Evolutionary conservation across 2,888 invertebrate species (phyloP).

Genomic region (Melinaea marsaeus): DNA sequence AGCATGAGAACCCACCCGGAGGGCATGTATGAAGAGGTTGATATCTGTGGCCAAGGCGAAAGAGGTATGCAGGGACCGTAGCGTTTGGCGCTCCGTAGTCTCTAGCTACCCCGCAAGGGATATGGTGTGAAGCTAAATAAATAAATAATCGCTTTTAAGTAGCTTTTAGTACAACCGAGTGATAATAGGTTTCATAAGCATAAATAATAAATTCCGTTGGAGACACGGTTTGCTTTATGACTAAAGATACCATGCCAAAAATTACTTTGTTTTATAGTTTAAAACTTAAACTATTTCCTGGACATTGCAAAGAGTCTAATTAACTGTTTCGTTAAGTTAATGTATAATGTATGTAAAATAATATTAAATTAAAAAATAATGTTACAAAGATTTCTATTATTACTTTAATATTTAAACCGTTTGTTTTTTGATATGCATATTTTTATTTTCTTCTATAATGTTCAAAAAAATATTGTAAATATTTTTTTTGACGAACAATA

Average conservation of each 20-base stretch:
- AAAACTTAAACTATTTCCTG: neutral
- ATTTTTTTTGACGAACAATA: too few relatives aligned
- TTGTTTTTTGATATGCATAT: too few relatives aligned
- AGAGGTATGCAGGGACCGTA: too few relatives aligned
- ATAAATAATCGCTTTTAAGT: neutral
- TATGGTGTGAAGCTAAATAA: neutral
- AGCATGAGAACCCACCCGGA: too few relatives aligned
- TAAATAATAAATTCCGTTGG: slow-evolving; percentile 25
- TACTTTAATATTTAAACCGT: too few relatives aligned
- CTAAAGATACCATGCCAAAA: neutral
- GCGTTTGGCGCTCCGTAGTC: neutral
- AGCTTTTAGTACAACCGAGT: neutral
- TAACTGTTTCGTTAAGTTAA: neutral
- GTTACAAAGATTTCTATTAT: too few relatives aligned
- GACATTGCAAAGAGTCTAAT: neutral
- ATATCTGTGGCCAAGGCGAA: too few relatives aligned
- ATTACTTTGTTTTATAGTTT: neutral
- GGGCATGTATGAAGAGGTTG: too few relatives aligned
- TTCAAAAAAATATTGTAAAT: too few relatives aligned
- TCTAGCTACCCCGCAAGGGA: neutral
- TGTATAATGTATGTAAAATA: neutral
- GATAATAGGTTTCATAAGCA: slow-evolving; percentile 11
- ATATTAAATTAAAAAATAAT: too few relatives aligned
- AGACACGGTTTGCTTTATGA: slow-evolving; percentile 20
- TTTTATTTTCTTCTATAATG: too few relatives aligned